phyloP scores from a whole-genome alignment of 2,888 invertebrate genomes.

The Euphydryas editha region DNA sequence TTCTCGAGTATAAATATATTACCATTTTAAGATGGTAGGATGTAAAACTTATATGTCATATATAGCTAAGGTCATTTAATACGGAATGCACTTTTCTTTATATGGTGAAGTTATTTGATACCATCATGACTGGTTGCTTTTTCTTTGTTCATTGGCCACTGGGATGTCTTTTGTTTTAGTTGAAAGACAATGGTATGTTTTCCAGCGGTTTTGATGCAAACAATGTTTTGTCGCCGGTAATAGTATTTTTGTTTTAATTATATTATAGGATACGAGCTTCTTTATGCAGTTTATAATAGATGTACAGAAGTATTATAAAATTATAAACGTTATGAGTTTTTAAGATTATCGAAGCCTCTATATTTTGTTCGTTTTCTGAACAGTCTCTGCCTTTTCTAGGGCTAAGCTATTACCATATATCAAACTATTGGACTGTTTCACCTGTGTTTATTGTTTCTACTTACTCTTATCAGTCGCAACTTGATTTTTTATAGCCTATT shows the following conservation, averaged over 20 bases:
- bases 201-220: slow-evolving; percentile 27
- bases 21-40: slow-evolving; percentile 12
- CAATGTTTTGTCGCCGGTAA: background rate
- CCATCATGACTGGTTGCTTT: slow-evolving; percentile 37
- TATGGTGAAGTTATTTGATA: slow-evolving; percentile 44
- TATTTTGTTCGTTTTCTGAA: no score
- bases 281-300: no score
- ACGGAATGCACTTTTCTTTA: slow-evolving; percentile 18
- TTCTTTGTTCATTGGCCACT: slow-evolving; percentile 42
- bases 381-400: no score
- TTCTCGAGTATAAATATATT: background rate
- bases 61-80: slow-evolving; percentile 18
- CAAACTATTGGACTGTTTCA: no score
- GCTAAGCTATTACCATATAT: no score
- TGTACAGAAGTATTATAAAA: no score
- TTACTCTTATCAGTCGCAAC: no score
- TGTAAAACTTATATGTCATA: slow-evolving; percentile 5
- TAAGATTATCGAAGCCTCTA: no score
- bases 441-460: no score
- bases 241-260: slow-evolving; percentile 8
- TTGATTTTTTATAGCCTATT: no score
- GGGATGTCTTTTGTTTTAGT: slow-evolving; percentile 40
- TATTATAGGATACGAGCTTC: background rate
- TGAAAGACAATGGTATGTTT: slow-evolving; percentile 18
- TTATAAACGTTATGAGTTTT: no score